These are phyloP conservation scores for Blera fallax DNA, from an alignment of 2,888 invertebrate genomes.

Conservation along the genomic window DNA sequence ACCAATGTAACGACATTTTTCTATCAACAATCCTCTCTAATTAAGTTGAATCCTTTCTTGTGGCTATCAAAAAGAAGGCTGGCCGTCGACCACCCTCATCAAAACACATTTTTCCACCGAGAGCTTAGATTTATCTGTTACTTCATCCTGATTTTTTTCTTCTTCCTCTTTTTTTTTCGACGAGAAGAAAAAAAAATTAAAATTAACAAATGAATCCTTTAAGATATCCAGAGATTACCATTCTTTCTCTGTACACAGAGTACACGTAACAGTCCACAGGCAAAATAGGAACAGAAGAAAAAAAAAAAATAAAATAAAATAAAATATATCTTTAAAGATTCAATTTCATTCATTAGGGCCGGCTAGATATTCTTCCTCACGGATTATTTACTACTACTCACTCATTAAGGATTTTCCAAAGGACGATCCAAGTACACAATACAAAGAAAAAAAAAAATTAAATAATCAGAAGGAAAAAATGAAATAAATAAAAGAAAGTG, in stretches of 20 bases:
- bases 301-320: conserved; percentile 35
- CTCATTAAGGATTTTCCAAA: conserved; percentile 68
- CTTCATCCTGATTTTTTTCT: conserved; percentile 38
- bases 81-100: conserved; percentile 41
- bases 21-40: conserved; percentile 71
- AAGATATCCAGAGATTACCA: conserved; percentile 69
- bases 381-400: conserved; percentile 71
- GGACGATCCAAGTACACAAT: conserved; percentile 51
- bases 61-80: conserved; percentile 62
- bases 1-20: conserved; percentile 71
- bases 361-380: conserved; percentile 61
- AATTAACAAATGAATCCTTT: conserved; percentile 71
- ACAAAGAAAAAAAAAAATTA: conserved; percentile 36
- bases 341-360: conserved; percentile 69
- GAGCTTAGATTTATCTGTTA: conserved; percentile 63
- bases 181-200: conserved; percentile 50
- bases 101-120: conserved; percentile 36
- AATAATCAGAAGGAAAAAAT: conserved; percentile 56
- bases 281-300: conserved; percentile 9
- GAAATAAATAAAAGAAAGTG: conserved; percentile 77
- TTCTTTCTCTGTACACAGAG: conserved; percentile 27
- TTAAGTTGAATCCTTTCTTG: conserved; percentile 72
- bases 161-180: not conserved
- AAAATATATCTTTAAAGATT: conserved; percentile 71
- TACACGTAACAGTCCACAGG: conserved; percentile 28